A percentile compares a stretch with the other conserved stretches of the same genome.
These are phyloP conservation scores for Lepus timidus DNA, from an alignment of 2,113 vertebrate genomes.

Conservation along the genomic window DNA sequence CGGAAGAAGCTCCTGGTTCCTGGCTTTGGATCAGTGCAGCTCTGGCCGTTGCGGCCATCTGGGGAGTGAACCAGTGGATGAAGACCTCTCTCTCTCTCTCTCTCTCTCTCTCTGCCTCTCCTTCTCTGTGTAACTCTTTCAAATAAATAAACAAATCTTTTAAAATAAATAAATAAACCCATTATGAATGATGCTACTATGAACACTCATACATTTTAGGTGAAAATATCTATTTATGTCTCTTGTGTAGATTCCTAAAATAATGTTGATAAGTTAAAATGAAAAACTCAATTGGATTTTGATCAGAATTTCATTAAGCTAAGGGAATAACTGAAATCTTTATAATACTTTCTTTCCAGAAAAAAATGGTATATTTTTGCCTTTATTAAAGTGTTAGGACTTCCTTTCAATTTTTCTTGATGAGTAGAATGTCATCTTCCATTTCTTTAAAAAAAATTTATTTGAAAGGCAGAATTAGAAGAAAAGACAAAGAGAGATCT, in stretches of 20 bases:
- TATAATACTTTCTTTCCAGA: background rate
- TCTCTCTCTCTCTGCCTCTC: no score
- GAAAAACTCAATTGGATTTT: background rate
- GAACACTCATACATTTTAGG: background rate
- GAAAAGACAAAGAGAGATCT: no score
- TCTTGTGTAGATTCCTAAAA: slow-evolving; percentile 3
- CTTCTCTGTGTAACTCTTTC: no score
- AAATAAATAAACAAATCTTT: no score
- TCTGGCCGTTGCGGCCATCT: no score
- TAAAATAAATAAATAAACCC: background rate
- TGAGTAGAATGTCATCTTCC: background rate
- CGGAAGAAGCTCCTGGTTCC: no score
- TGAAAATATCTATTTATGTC: background rate
- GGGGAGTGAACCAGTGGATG: no score
- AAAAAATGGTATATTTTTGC: slow-evolving; percentile 22
- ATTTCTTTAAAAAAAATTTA: no score
- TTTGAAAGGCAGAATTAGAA: no score
- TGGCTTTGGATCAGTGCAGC: no score
- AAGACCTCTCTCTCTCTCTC: no score
- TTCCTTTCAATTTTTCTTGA: background rate
- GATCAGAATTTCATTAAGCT: background rate
- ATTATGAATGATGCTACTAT: background rate
- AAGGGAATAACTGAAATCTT: background rate
- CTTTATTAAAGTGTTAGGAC: background rate
- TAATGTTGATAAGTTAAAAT: background rate